Conservation (phyloP, 2,113 vertebrate species). For the Urocynchramus pylzowi region DNA sequence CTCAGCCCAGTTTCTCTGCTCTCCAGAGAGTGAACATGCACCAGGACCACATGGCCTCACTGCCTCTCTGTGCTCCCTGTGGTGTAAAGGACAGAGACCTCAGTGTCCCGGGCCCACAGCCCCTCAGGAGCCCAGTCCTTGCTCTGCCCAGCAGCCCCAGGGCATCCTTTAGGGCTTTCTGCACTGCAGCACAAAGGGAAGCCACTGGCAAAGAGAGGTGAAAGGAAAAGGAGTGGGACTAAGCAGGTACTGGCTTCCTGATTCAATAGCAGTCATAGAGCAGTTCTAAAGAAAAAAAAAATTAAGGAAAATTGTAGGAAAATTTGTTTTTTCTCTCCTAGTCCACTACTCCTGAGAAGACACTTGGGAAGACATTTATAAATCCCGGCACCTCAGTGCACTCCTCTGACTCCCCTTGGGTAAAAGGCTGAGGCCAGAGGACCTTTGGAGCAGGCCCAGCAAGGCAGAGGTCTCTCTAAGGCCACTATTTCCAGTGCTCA, state of each 20-base stretch:
- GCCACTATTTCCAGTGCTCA: background rate
- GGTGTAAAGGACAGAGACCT: background rate
- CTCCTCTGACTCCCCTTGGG: background rate
- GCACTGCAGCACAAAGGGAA: background rate
- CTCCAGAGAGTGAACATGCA: background rate
- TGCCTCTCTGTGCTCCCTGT: background rate
- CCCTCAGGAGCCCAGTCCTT: background rate
- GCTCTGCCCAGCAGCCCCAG: background rate
- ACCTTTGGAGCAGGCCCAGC: background rate
- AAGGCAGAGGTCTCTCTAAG: background rate
- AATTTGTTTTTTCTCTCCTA: background rate
- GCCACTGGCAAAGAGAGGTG: background rate
- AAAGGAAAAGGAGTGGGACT: background rate
- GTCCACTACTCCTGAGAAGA: background rate
- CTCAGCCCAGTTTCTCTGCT: background rate
- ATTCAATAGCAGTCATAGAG: background rate
- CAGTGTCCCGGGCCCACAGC: background rate
- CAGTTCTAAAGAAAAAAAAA: background rate
- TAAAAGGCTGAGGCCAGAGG: background rate
- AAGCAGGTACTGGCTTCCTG: background rate
- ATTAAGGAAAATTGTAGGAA: background rate
- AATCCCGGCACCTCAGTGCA: background rate
- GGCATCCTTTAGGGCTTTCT: background rate
- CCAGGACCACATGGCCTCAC: fast-evolving
- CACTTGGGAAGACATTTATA: background rate